phyloP scores from a whole-genome alignment of 2,888 invertebrate genomes.

The Oeneis ivallda region DNA sequence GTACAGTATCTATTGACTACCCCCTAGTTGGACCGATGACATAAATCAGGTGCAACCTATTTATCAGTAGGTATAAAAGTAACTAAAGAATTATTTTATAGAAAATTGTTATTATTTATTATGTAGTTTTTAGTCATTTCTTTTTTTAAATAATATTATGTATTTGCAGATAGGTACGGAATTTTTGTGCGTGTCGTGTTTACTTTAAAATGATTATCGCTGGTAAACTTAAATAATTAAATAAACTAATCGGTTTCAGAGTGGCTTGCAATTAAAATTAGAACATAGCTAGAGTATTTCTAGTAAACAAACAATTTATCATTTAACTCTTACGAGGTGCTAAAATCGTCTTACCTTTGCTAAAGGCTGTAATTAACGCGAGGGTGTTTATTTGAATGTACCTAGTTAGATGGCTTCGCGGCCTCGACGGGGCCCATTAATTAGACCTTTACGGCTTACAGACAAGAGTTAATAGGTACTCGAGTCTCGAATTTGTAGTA shows the following conservation, averaged over 20 bases:
- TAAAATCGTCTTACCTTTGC: neutral
- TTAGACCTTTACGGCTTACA: neutral
- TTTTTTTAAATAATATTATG: no score
- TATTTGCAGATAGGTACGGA: no score
- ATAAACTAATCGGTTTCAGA: neutral
- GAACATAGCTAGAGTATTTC: neutral
- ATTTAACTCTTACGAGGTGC: neutral
- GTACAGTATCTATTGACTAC: no score
- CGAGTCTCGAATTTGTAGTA: neutral
- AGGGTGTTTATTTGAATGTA: constrained; percentile 11
- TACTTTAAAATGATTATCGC: no score
- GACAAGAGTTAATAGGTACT: neutral
- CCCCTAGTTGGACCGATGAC: no score
- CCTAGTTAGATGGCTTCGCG: constrained; percentile 3
- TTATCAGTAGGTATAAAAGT: no score
- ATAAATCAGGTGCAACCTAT: no score
- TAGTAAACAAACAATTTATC: neutral
- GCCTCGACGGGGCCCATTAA: constrained; percentile 4
- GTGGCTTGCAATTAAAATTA: neutral
- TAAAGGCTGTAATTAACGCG: constrained; percentile 11
- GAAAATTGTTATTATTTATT: no score
- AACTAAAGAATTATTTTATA: no score
- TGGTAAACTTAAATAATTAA: no score
- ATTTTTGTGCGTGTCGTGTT: no score
- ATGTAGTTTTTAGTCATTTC: no score